These are phyloP conservation scores for Dynastes tityus DNA, from an alignment of 2,888 invertebrate genomes.

Conservation along the genomic window DNA sequence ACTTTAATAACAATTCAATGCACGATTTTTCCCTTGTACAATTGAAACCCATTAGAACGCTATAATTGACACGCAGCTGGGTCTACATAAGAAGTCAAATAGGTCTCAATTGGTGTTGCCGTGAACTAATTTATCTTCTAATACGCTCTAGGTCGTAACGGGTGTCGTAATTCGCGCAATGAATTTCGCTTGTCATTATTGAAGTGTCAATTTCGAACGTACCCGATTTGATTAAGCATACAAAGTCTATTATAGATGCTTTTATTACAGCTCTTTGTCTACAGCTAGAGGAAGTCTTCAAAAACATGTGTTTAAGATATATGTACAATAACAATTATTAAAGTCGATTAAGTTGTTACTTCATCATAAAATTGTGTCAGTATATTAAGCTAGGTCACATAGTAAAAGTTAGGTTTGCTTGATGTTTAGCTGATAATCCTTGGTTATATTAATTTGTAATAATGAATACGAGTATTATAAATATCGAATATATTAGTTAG, in stretches of 20 bases:
- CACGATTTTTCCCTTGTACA: slow-evolving; percentile 40
- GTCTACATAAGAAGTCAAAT: slow-evolving; percentile 43
- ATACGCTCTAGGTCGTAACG: slow-evolving; percentile 36
- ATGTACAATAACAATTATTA: background rate
- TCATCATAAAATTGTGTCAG: no score
- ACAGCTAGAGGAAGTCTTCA: background rate
- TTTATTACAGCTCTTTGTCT: background rate
- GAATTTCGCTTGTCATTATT: slow-evolving; percentile 38
- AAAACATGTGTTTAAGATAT: background rate
- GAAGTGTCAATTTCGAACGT: slow-evolving; percentile 32
- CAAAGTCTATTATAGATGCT: background rate
- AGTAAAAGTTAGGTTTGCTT: no score
- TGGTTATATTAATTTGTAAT: no score
- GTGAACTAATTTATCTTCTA: slow-evolving; percentile 45
- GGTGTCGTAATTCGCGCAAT: slow-evolving; percentile 44
- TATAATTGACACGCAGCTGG: slow-evolving; percentile 47
- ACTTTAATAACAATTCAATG: slow-evolving; percentile 37
- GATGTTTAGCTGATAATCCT: no score
- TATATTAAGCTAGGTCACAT: no score
- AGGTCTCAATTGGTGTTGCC: slow-evolving; percentile 41
- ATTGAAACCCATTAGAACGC: slow-evolving; percentile 46
- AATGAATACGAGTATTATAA: no score
- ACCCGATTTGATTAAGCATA: slow-evolving; percentile 18
- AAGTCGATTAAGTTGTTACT: no score
- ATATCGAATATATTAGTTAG: no score